phyloP scores from a whole-genome alignment of 2,888 invertebrate genomes.

The Helicoverpa assulta region DNA sequence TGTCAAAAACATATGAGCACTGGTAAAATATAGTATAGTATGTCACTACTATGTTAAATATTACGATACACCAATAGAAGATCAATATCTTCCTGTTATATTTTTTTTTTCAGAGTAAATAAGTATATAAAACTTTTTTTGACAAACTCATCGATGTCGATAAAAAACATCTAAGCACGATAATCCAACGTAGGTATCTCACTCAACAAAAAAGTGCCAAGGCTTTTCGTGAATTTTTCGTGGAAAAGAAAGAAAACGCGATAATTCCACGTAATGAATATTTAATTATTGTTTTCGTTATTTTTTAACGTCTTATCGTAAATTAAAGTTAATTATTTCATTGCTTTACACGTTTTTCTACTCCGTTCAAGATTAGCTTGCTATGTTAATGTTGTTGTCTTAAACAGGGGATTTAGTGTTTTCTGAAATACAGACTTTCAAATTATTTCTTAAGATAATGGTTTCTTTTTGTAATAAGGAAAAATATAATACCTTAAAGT shows the following conservation, averaged over 20 bases:
- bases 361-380: slow-evolving; percentile 66
- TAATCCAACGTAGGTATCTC: slow-evolving; percentile 54
- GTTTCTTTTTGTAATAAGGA: neutral
- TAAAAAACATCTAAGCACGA: slow-evolving; percentile 38
- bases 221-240: slow-evolving; percentile 70
- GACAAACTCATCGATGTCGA: slow-evolving; percentile 67
- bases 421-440: slow-evolving; percentile 18
- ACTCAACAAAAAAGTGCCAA: slow-evolving; percentile 68
- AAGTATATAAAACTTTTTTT: neutral
- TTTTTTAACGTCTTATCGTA: slow-evolving; percentile 75
- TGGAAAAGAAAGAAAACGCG: slow-evolving; percentile 74
- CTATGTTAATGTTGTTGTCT: slow-evolving; percentile 43
- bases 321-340: slow-evolving; percentile 81
- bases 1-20: no score
- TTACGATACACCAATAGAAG: no score
- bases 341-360: slow-evolving; percentile 80
- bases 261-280: slow-evolving; percentile 85
- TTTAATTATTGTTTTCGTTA: slow-evolving; percentile 84
- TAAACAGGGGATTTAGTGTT: slow-evolving; percentile 52
- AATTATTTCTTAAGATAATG: neutral
- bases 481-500: neutral
- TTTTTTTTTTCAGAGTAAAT: neutral
- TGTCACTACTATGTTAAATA: no score
- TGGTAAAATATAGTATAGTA: no score
- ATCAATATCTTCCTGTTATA: no score